Base-by-base conservation (phyloP, 2,797 vertebrate species). In the Schizopygopsis malacanthus region DNA sequence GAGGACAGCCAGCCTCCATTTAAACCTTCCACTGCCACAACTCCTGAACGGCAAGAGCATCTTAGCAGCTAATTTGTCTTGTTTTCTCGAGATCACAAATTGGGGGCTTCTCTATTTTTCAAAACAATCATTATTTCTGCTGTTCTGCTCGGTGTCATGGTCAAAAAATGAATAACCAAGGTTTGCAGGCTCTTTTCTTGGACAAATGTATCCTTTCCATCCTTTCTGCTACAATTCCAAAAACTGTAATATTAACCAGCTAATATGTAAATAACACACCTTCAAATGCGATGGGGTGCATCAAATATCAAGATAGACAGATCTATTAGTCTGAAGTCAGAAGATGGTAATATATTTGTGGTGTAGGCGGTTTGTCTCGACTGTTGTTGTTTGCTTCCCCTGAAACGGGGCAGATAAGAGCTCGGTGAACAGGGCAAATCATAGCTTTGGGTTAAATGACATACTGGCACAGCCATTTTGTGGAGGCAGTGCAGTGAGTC, bases 381-480 rank as follows among this genome's bases (percentile, higher is more conserved):
- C 33, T 63, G 39, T 54, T 81, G 79, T 37, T 33, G 47, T 83
- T 65, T 84, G 67, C 43, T 52, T 78, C 47, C 50, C 43, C 72
- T 25, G 79, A 70, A 85, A 54, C 7, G 7, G 63, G 20, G 9
- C 20, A 83, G 84, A 86, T 73, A 83, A 87, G 86, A 65, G 75
- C 77, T 87, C 47, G 20, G 83, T 41, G 84, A 82, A 82, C 79
- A 87, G 77, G 59, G 63, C 59, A 41, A 83, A 87, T 76, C 77
- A 41, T 39, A 78, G 37, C 43, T 63, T 80, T 59, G 80, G 78
- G 70, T 81, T 78, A 67, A 82, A 80, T 86, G 59, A 87, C 47
- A 81, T 63, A 79, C 50, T 88, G 75, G 65, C 81, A 28, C 73
- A 70, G 75, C 47, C 76, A 83, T 83, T 85, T 84, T 75, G 76